phyloP scores from a whole-genome alignment of 2,113 vertebrate species.

The Hystrix brachyura region DNA sequence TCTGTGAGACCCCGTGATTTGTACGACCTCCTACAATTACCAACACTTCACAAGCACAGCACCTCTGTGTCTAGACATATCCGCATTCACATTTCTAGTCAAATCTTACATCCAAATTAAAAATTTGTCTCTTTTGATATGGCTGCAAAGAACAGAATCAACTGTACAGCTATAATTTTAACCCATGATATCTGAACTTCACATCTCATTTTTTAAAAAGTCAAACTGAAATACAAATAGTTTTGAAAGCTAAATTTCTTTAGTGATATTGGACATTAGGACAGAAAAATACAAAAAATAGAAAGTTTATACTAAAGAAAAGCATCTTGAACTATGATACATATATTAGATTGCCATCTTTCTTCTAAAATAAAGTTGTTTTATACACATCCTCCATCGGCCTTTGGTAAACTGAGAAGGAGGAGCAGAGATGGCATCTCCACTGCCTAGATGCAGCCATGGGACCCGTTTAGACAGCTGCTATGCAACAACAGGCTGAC shows the following conservation, averaged over 20 bases:
- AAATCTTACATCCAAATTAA: not conserved
- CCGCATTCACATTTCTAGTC: not conserved
- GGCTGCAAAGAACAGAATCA: not conserved
- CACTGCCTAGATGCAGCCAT: not conserved
- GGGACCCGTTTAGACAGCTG: not conserved
- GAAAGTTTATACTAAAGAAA: not conserved
- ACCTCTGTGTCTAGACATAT: not conserved
- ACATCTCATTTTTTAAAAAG: not conserved
- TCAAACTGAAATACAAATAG: conserved; percentile 4
- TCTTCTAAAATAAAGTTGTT: not conserved
- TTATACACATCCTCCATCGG: not conserved
- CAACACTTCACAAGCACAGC: not conserved
- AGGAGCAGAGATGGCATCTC: not conserved
- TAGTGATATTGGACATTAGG: not conserved
- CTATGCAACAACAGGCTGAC: not conserved
- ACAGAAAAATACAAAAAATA: not conserved
- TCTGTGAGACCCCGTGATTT: too few species aligned
- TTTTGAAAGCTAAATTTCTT: not conserved
- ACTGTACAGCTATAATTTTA: not conserved
- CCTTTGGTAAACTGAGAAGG: not conserved
- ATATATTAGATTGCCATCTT: not conserved
- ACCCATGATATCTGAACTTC: not conserved
- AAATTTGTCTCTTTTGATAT: not conserved
- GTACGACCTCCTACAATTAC: not conserved
- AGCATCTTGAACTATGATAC: not conserved